Evolutionary conservation across 1,140 invertebrate species (phyloP), one percentile per base, ranked within the genome.

Genomic region (Drosophila azteca): DNA sequence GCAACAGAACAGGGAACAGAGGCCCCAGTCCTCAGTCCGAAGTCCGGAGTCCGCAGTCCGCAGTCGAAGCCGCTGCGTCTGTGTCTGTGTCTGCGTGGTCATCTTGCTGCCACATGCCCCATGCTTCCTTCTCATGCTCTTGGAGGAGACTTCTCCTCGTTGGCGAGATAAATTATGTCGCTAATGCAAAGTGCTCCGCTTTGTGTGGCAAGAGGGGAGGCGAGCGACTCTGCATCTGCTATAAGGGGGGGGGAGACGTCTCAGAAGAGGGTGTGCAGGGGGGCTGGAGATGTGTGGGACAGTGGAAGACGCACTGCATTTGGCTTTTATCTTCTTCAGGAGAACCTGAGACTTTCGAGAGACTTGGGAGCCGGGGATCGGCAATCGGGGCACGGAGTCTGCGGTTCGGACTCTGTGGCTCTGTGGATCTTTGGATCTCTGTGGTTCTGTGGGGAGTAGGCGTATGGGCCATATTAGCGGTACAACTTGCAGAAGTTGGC

Each of bases 151-250:
- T 46, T 6, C 51, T 6, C 55, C 80, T 90, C 84, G 85, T 90
- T 90, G 80, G 90, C 89, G 84, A 90, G 85, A 90, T 90, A 90
- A 90, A 90, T 90, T 90, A 90, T 90, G 84, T 90, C 82, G 88
- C 83, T 89, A 87, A 85, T 87, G 82, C 82, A 87, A 87, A 85
- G 82, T 85, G 82, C 82, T 84, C 82, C 81, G 82, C 81, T 84
- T 84, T 84, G 84, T 84, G 77, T 70, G 84, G 68, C 50, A 39
- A 11, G 60, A 65, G 74, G 41, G 54, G 71, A 1, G 39, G 29
- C 49, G 48, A 43, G 53, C n/a, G 41, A 26, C 15, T 15, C 60
- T 39, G 35, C 39, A 48, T 57, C 22, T 20, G 22, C 8, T 15
- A 45, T 5, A 20, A 11, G 0, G 46, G 39, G 52, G 61, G 50